phyloP scores from a whole-genome alignment of 2,888 invertebrate species.

The Scelioninae gen. 2 region DNA sequence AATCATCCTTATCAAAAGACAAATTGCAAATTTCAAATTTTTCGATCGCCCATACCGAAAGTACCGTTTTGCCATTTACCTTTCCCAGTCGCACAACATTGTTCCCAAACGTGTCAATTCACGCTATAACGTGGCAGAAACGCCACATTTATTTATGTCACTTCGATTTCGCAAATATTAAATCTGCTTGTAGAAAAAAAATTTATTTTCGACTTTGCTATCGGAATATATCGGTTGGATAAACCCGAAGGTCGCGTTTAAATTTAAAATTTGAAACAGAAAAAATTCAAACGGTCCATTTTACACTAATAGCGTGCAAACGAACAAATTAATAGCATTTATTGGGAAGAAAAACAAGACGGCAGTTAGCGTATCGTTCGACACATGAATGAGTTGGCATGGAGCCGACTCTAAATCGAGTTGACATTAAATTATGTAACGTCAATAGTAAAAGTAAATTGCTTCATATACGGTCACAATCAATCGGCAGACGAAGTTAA shows the following conservation, averaged over 20 bases:
- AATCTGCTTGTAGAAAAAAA: too few species aligned
- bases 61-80: too few species aligned
- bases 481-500: conserved; percentile 40
- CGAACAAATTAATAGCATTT: conserved; percentile 51
- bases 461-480: conserved; percentile 48
- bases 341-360: conserved; percentile 56
- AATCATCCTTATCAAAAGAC: too few species aligned
- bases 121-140: background rate
- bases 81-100: too few species aligned
- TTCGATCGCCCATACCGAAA: too few species aligned
- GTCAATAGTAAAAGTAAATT: conserved; percentile 59
- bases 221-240: too few species aligned
- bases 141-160: conserved; percentile 7
- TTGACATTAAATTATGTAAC: conserved; percentile 61
- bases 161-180: conserved; percentile 1
- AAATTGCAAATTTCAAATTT: too few species aligned
- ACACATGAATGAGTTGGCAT: conserved; percentile 58
- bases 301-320: conserved; percentile 29
- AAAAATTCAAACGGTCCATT: too few species aligned
- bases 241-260: conserved; percentile 14
- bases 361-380: conserved; percentile 45
- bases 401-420: conserved; percentile 59
- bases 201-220: too few species aligned
- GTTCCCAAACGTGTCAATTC: too few species aligned
- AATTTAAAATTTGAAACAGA: conserved; percentile 40